These are phyloP conservation scores for Neofelis nebulosa DNA, from an alignment of 2,113 vertebrate species.

Conservation along the genomic window DNA sequence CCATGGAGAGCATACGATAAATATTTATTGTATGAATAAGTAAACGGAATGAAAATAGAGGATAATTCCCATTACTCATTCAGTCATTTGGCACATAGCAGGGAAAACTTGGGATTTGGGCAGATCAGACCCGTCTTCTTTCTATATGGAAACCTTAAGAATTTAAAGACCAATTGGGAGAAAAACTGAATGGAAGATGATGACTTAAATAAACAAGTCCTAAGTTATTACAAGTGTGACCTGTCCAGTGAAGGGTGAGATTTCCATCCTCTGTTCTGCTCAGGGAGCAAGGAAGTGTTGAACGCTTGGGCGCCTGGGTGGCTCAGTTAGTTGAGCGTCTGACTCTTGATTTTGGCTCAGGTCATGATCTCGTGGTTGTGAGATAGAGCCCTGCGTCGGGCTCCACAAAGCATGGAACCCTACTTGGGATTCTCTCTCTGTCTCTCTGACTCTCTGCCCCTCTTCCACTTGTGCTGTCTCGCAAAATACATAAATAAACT, in stretches of 20 bases:
- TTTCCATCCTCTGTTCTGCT: neutral
- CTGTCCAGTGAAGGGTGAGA: neutral
- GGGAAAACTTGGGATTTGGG: neutral
- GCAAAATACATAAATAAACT: too few species aligned
- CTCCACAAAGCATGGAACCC: too few species aligned
- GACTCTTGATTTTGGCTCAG: too few species aligned
- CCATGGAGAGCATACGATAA: neutral
- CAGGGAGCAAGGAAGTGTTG: neutral
- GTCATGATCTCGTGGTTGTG: too few species aligned
- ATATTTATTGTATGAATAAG: neutral
- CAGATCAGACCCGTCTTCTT: neutral
- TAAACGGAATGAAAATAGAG: neutral
- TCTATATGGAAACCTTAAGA: neutral
- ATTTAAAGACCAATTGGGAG: neutral
- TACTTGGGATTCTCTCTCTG: too few species aligned
- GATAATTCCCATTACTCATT: neutral
- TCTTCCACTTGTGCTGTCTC: too few species aligned
- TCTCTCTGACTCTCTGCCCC: too few species aligned
- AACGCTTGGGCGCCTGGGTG: too few species aligned
- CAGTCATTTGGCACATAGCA: neutral
- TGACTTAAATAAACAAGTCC: neutral
- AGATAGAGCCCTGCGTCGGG: too few species aligned
- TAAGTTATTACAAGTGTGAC: neutral
- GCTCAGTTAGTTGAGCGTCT: too few species aligned
- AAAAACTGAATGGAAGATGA: neutral